These are phyloP conservation scores for Festucalex cinctus DNA, from an alignment of 2,113 vertebrate genomes.

Conservation along the genomic window DNA sequence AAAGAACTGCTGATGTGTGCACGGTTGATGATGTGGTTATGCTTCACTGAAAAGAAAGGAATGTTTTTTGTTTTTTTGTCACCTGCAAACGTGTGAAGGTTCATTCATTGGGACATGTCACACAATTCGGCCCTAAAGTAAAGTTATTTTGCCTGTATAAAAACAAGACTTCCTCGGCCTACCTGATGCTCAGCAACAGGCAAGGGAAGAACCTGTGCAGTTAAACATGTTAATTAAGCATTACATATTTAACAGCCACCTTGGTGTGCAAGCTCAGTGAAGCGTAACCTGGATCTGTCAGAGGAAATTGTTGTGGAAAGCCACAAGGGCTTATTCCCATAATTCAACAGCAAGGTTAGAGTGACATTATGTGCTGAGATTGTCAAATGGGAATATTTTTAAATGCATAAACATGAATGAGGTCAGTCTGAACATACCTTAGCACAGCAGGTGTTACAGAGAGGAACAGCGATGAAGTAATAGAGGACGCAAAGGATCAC, in stretches of 20 bases:
- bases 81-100: slow-evolving; percentile 24
- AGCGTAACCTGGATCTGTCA: slow-evolving; percentile 39
- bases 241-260: slow-evolving; percentile 47
- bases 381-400: slow-evolving; percentile 17
- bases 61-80: background rate
- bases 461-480: slow-evolving; percentile 7
- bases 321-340: slow-evolving; percentile 31
- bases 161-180: slow-evolving; percentile 6
- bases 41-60: slow-evolving; percentile 16
- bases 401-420: slow-evolving; percentile 31
- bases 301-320: slow-evolving; percentile 36
- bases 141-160: background rate
- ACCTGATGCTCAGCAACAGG: slow-evolving; percentile 17
- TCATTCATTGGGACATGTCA: background rate
- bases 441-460: background rate
- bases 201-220: slow-evolving; percentile 27
- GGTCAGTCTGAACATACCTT: slow-evolving; percentile 2
- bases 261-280: slow-evolving; percentile 16
- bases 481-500: background rate
- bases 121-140: slow-evolving; percentile 8
- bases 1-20: slow-evolving; percentile 36
- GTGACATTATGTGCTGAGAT: slow-evolving; percentile 21
- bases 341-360: slow-evolving; percentile 35
- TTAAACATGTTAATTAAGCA: slow-evolving; percentile 48
- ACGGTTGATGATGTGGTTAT: slow-evolving; percentile 21